These are phyloP conservation scores for Siphamia tubifer DNA, from an alignment of 2,113 vertebrate species.

Conservation along the genomic window DNA sequence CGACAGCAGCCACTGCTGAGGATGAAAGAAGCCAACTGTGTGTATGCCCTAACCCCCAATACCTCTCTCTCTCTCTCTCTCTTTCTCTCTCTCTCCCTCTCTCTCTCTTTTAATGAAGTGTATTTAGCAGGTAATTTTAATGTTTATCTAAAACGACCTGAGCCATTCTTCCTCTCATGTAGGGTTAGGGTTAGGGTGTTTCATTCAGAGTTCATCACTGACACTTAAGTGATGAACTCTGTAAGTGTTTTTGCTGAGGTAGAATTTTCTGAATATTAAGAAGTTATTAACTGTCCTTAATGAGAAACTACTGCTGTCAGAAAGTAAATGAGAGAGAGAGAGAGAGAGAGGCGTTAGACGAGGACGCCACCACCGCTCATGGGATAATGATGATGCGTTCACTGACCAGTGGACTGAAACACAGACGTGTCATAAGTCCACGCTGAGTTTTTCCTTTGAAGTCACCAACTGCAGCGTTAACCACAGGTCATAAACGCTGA, in stretches of 20 bases:
- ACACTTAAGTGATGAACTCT: conserved; percentile 42
- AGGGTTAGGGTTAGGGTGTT: too few species aligned
- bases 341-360: conserved; percentile 49
- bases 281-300: conserved; percentile 72
- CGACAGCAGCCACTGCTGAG: too few species aligned
- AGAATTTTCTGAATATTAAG: conserved; percentile 66
- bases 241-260: conserved; percentile 65
- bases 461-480: conserved; percentile 34
- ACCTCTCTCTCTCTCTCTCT: too few species aligned
- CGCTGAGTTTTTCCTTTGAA: conserved; percentile 26
- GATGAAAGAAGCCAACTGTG: too few species aligned
- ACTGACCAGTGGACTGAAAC: conserved; percentile 37
- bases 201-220: conserved; percentile 38
- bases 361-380: conserved; percentile 44
- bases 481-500: conserved; percentile 23
- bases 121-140: too few species aligned
- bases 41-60: too few species aligned
- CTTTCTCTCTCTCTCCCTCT: too few species aligned
- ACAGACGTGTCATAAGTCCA: conserved; percentile 39
- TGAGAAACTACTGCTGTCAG: conserved; percentile 60
- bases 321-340: conserved; percentile 75
- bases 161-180: too few species aligned
- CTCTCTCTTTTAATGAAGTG: too few species aligned
- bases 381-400: conserved; percentile 60
- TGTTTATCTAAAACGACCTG: too few species aligned